Conservation (phyloP, 2,113 vertebrate species). For the Etheostoma cragini region DNA sequence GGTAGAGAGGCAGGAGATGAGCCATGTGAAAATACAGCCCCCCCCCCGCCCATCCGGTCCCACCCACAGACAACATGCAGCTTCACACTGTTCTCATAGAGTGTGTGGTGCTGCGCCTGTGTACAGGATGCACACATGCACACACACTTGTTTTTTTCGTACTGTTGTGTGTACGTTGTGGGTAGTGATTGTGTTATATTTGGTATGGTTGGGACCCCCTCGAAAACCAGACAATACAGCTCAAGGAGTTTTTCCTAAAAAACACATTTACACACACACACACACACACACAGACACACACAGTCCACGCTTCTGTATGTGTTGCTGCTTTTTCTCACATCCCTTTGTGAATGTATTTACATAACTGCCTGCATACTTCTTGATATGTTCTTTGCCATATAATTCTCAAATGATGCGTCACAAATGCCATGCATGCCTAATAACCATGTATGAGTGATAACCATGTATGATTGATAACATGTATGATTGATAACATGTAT, state of each 20-base stretch:
- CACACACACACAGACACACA: neutral
- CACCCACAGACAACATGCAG: constrained; percentile 65
- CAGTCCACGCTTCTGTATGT: constrained; percentile 14
- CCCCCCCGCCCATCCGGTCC: constrained; percentile 27
- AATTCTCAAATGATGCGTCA: constrained; percentile 30
- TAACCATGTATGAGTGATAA: neutral
- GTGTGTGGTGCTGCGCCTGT: neutral
- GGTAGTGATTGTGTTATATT: no score
- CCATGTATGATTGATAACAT: no score
- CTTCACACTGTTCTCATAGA: constrained; percentile 45
- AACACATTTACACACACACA: neutral
- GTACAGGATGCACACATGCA: neutral
- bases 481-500: no score
- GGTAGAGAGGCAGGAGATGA: constrained; percentile 6
- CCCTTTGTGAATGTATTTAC: constrained; percentile 44
- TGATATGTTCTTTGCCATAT: constrained; percentile 25
- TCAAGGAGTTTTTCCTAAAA: no score
- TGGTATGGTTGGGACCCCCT: no score
- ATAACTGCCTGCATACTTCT: constrained; percentile 29
- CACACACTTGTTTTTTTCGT: neutral
- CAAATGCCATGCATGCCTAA: constrained; percentile 38
- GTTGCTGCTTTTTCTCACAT: constrained; percentile 40
- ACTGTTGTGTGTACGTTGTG: no score
- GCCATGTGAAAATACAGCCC: no score
- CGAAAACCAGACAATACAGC: no score